Conservation (phyloP, 2,797 vertebrate species). For the Parotocinclus haroldoi region DNA sequence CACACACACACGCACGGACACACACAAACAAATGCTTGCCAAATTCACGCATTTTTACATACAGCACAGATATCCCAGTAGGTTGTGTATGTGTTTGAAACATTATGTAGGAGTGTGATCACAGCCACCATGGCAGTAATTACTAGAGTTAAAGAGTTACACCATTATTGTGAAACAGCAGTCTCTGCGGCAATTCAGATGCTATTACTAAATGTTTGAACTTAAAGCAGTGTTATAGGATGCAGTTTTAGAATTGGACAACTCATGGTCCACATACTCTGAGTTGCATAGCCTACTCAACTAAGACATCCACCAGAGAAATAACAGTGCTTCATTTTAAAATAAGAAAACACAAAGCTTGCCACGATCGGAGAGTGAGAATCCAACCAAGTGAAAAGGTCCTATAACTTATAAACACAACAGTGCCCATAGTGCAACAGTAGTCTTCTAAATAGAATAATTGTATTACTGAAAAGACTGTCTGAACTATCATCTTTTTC, state of each 20-base stretch:
- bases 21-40: background rate
- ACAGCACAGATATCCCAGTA: background rate
- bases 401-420: too few species aligned
- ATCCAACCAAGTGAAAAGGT: too few species aligned
- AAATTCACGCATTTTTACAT: background rate
- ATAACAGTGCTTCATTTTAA: too few species aligned
- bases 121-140: slow-evolving; percentile 6
- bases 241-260: slow-evolving; percentile 64
- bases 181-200: slow-evolving; percentile 51
- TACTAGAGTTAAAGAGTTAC: slow-evolving; percentile 29
- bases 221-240: slow-evolving; percentile 63
- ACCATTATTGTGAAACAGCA: background rate
- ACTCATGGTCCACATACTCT: too few species aligned
- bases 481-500: too few species aligned
- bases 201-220: slow-evolving; percentile 68
- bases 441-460: too few species aligned
- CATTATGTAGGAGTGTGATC: slow-evolving; percentile 6
- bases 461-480: too few species aligned
- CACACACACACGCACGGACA: slow-evolving; percentile 10
- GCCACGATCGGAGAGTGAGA: too few species aligned
- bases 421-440: too few species aligned
- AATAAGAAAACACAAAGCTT: too few species aligned
- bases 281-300: slow-evolving; percentile 53
- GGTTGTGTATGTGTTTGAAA: background rate
- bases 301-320: background rate